phyloP scores from a whole-genome alignment of 2,888 invertebrate species.

The Bellardia pandia region DNA sequence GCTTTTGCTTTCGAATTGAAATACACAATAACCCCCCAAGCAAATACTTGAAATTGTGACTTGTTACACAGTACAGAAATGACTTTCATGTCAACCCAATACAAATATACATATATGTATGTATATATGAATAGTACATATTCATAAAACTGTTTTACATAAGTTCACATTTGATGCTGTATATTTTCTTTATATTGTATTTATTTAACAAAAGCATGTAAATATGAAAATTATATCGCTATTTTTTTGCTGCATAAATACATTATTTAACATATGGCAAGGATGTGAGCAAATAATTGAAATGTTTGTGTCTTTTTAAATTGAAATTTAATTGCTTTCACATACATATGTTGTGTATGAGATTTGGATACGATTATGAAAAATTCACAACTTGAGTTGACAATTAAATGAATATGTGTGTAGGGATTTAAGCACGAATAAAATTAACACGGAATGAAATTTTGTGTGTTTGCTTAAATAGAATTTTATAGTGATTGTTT shows the following conservation, averaged over 20 bases:
- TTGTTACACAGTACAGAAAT: background rate
- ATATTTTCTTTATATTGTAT: slow-evolving; percentile 32
- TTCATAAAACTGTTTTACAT: slow-evolving; percentile 55
- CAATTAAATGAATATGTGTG: background rate
- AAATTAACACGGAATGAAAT: too few species aligned
- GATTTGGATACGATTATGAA: background rate
- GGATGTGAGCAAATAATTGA: slow-evolving; percentile 79
- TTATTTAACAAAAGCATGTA: slow-evolving; percentile 68
- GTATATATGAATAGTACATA: slow-evolving; percentile 9
- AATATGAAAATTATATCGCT: slow-evolving; percentile 77
- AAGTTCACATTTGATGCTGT: slow-evolving; percentile 5
- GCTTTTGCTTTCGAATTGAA: too few species aligned
- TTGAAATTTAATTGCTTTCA: slow-evolving; percentile 81
- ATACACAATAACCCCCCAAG: too few species aligned
- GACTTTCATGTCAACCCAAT: background rate
- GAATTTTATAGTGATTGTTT: too few species aligned
- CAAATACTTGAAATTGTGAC: too few species aligned
- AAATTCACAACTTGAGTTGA: background rate
- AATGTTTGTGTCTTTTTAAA: slow-evolving; percentile 78
- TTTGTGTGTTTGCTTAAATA: too few species aligned
- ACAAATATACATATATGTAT: background rate
- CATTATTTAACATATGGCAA: slow-evolving; percentile 47
- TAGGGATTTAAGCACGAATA: background rate
- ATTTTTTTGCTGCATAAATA: slow-evolving; percentile 74
- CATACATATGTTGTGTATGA: slow-evolving; percentile 55